Evolutionary conservation across 2,888 invertebrate genomes (phyloP), one percentile per base, ranked within the genome.

Genomic region (Drosophila helvetica): DNA sequence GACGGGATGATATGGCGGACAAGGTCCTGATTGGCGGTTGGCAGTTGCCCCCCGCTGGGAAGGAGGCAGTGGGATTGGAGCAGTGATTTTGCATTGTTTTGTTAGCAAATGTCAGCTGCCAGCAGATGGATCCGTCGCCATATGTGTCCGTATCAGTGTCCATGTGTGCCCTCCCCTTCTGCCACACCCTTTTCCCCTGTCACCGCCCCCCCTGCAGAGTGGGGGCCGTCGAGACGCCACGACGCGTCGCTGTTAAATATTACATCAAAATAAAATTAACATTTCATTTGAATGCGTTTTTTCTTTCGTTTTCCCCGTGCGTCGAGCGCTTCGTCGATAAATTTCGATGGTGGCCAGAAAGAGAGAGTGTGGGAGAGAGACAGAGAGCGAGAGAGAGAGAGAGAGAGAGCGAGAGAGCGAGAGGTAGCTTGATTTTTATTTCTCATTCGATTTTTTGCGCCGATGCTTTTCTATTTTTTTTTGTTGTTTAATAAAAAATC

Each of bases 31-130:
- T 5, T 50, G 54, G 43, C 15, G 5, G 18, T 30, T 22, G 56
- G 45, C 15, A 3, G n/a, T 30, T 25, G 56, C 8, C 27, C 27
- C 27, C 27, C 27, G 7, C 8, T 8, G 27, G 27, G 27, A 8
- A 8, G 27, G 27, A 8, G 56, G 45, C 15, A 3, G n/a, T 18
- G 19, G 62, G 18, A 12, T 45, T 22, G 12, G 33, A 10, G 59
- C 72, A 53, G 70, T 71, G 70, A 74, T 74, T 74, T 68, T 38
- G 62, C 75, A 75, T 75, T 74, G 69, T 74, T 38, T 68, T 67
- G 73, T 77, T 74, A 55, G 73, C 80, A 38, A 61, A 67, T 79
- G 83, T 86, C 88, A 88, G 89, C 89, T 88, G 89, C 81, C 75
- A 76, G 74, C 47, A 73, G 73, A 62, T 51, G 58, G 53, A 71